A percentile compares a stretch with the other conserved stretches of the same genome.
phyloP scores from a whole-genome alignment of 2,888 invertebrate genomes.

The Caenorhabditis japonica region DNA sequence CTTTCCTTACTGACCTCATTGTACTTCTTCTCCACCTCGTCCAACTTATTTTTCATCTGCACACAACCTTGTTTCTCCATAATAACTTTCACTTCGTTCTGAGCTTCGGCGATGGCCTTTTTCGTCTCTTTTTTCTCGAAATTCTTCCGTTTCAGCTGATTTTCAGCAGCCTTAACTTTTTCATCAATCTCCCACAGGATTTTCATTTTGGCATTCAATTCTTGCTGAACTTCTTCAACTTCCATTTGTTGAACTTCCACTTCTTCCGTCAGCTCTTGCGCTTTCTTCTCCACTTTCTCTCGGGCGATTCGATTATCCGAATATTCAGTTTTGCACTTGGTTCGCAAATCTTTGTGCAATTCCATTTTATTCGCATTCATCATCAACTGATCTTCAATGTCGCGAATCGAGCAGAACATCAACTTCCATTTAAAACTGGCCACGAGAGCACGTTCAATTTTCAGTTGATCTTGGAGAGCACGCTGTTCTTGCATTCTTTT shows the following conservation, averaged over 20 bases:
- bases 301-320: background rate
- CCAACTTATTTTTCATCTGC: conserved; percentile 1
- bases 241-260: conserved; percentile 8
- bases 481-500: conserved; percentile 37
- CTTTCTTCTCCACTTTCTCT: conserved; percentile 3
- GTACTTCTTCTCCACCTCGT: background rate
- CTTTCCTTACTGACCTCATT: conserved; percentile 1
- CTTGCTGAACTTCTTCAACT: background rate
- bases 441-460: background rate
- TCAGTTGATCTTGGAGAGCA: conserved; percentile 8
- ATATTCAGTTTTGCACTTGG: conserved; percentile 3
- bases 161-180: background rate
- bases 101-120: background rate
- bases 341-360: conserved; percentile 1
- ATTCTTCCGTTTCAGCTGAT: background rate
- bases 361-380: conserved; percentile 10
- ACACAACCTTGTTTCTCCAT: conserved; percentile 16
- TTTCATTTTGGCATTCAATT: background rate
- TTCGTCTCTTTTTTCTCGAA: background rate
- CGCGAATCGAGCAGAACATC: conserved; percentile 31
- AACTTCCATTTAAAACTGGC: conserved; percentile 27
- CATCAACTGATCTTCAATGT: conserved; percentile 18
- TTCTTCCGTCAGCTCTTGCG: conserved; percentile 18
- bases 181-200: background rate
- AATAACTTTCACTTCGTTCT: background rate